Conservation (phyloP, 2,888 invertebrate species). For the Rotaria macrura region DNA sequence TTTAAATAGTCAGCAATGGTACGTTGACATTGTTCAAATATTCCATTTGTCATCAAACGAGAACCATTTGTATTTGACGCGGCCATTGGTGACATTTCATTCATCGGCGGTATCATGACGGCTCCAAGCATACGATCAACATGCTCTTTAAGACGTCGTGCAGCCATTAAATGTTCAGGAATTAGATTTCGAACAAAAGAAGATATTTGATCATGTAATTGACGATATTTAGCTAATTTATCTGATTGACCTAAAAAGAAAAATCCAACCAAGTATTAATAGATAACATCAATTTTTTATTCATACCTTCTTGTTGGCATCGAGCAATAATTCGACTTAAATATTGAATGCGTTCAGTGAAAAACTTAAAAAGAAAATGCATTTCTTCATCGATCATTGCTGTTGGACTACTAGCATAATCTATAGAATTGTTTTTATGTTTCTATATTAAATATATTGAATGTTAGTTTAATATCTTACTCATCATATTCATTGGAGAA, state of each 20-base stretch:
- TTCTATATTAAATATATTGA: no score
- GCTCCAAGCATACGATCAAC: not conserved
- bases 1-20: not conserved
- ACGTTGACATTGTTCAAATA: conserved; percentile 6
- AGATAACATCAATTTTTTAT: no score
- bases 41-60: not conserved
- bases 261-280: not conserved
- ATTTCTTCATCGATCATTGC: conserved; percentile 4
- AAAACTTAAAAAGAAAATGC: not conserved
- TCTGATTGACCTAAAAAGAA: not conserved
- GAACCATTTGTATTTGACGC: not conserved
- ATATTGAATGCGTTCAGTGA: not conserved
- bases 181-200: not conserved
- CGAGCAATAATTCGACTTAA: not conserved
- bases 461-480: not conserved
- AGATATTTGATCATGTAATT: not conserved
- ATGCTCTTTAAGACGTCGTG: not conserved
- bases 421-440: not conserved
- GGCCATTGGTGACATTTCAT: not conserved
- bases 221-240: not conserved
- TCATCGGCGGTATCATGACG: not conserved
- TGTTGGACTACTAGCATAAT: not conserved
- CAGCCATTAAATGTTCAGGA: not conserved
- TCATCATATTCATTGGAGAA: not conserved
- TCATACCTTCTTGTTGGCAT: not conserved